Base-by-base conservation (phyloP, 2,888 invertebrate species). In the Ochropleura leucogaster region DNA sequence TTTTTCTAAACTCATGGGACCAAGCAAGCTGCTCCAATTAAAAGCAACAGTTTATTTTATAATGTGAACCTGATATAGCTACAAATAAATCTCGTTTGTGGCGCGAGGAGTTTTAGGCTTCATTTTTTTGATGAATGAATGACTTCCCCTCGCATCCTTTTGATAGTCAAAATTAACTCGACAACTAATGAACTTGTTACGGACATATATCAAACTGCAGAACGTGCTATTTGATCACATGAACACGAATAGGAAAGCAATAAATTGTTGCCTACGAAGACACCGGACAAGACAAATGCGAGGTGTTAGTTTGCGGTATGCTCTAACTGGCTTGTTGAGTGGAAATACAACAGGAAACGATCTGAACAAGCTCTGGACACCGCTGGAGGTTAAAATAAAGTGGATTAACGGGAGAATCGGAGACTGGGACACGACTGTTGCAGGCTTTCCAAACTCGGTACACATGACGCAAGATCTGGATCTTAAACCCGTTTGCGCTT, bases 151-250 rank as follows among this genome's bases (percentile, higher is more conserved):
- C 85, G 76, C 76, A 80, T 85, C 81, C 84, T 88, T 92, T 92
- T 91, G 90, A 92, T 91, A 90, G 84, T 88, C 89, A 89, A 92
- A 94, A 94, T 95, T 94, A 93, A 92, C 90, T 85, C 82, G 75
- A 79, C 85, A 90, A 90, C 93, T 93, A 95, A 95, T 94, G 92
- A 94, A 93, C 90, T 91, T 92, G 92, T 93, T 89, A 85, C 85
- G 78, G 83, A 84, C 89, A 89, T 93, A 92, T 91, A 94, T 93
- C 92, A 92, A 85, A 87, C 84, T 78, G 77, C 85, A 79, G 86
- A 88, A 86, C 87, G 82, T 84, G 87, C 81, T 89, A 92, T 93
- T 92, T 90, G 92, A 92, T 93, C 93, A 88, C 89, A 85, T 86
- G 85, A 86, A 92, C 91, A 89, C 88, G 88, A 90, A 92, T 91